A percentile compares a stretch with the other conserved stretches of the same genome.
Evolutionary conservation across 1,140 invertebrate species (phyloP).

Genomic region (Bombus sylvicola): DNA sequence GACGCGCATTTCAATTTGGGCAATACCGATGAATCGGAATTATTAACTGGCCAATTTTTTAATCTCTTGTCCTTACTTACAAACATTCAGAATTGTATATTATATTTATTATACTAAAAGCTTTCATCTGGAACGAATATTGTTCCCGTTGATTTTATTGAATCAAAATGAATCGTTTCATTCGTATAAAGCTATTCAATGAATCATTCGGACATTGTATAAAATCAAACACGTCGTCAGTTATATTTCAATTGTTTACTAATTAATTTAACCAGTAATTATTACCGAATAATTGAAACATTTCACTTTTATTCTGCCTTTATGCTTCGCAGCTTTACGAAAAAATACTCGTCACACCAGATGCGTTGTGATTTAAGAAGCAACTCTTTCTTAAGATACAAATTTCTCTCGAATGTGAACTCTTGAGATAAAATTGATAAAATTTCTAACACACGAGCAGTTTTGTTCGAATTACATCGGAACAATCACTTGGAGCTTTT

Average conservation of each 20-base stretch:
- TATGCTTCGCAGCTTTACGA: not conserved
- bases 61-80: not conserved
- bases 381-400: not conserved
- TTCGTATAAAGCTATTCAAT: not conserved
- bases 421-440: not conserved
- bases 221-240: not conserved
- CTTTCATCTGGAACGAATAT: not conserved
- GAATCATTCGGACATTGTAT: not conserved
- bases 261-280: not conserved
- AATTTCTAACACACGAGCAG: not conserved
- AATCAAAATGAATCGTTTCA: not conserved
- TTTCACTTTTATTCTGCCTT: not conserved
- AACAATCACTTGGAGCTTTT: not conserved
- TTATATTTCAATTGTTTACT: not conserved
- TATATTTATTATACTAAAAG: slow-evolving; percentile 1
- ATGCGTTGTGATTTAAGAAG: not conserved
- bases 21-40: not conserved
- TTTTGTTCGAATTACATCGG: not conserved
- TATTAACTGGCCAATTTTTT: not conserved
- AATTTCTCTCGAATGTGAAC: not conserved
- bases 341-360: not conserved
- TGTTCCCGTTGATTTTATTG: not conserved
- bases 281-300: not conserved
- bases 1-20: not conserved
- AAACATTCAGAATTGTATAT: not conserved